Base-by-base conservation (phyloP, 2,113 vertebrate species). In the Varanus salvator region DNA sequence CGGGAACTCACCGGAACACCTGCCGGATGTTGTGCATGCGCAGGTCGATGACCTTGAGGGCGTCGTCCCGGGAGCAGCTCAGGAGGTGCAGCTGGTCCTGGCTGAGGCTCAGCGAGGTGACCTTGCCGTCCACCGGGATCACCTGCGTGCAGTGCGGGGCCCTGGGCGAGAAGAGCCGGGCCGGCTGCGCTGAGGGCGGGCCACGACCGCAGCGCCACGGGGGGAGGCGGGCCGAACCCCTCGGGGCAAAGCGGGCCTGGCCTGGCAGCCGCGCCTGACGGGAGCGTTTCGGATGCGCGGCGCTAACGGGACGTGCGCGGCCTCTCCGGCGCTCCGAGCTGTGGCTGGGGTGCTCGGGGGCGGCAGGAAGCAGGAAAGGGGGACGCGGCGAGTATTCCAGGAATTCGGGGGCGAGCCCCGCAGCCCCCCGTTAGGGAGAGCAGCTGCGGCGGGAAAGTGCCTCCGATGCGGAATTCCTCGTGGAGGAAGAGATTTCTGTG, bases 31-130 rank as follows among this genome's bases (percentile, higher is more conserved):
- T 97, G 95, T 95, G 97, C 95, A 96, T 96, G 11, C 97, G 97
- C 81, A 99, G 95, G 91, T 99, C 98, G 0, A 98, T 94, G 95
- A 99, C 96, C 91, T 98, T 98, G 80, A 99, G 97, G 2, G 96
- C 95, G 78, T 99, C 96, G 14, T 98, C 98, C 8, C 98, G 96
- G 90, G 98, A 98, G 91, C 98, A 99, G 96, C 97, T 98, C 89
- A 99, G 98, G 86, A 99, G 95, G 69, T 98, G 97, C 57, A 97
- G 91, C 60, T 97, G 98, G 93, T 98, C 98, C 0, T 93, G 91
- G 90, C 97, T 98, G 90, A 99, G 94, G 96, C 96, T 98, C 93
- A 99, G 89, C 0, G 98, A 98, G 0, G 98, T 99, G 80, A 98
- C 98, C 80, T 95, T 97, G 11, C 97, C 98, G 78, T 97, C 97